Evolutionary conservation across 2,888 invertebrate species (phyloP).

Genomic region (Caenorhabditis sinica): DNA sequence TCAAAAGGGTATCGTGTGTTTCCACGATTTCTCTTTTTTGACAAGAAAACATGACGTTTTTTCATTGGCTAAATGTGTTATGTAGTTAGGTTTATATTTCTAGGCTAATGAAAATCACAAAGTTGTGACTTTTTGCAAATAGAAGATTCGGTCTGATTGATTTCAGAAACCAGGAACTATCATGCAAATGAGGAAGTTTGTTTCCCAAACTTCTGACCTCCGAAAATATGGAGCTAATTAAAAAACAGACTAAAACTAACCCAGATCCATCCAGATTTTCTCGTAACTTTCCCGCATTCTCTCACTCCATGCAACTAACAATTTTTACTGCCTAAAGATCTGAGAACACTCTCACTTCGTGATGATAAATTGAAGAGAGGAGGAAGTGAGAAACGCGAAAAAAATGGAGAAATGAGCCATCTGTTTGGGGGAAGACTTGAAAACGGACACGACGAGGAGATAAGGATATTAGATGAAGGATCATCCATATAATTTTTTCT

Average conservation of each 20-base stretch:
- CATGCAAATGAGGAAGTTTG: too few relatives aligned
- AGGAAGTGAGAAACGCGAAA: background rate
- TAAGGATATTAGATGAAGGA: slow-evolving; percentile 10
- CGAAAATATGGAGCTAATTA: too few relatives aligned
- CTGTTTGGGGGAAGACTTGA: background rate
- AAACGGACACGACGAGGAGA: background rate
- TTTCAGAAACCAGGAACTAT: background rate
- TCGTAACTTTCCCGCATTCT: too few relatives aligned
- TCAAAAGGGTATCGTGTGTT: too few relatives aligned
- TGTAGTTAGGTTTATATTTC: background rate
- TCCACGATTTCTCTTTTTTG: background rate
- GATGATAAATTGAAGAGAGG: slow-evolving; percentile 4
- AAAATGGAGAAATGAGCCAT: background rate
- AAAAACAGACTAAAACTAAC: too few relatives aligned
- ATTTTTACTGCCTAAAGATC: too few relatives aligned
- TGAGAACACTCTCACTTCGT: too few relatives aligned
- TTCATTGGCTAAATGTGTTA: too few relatives aligned
- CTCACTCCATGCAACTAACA: too few relatives aligned
- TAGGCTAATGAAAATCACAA: background rate
- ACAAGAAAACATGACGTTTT: background rate
- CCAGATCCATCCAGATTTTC: too few relatives aligned
- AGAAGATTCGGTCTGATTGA: background rate
- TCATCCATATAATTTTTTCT: background rate
- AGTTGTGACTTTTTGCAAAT: too few relatives aligned
- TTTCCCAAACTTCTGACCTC: background rate